phyloP scores from a whole-genome alignment of 2,113 vertebrate species.

The Archilochus colubris region DNA sequence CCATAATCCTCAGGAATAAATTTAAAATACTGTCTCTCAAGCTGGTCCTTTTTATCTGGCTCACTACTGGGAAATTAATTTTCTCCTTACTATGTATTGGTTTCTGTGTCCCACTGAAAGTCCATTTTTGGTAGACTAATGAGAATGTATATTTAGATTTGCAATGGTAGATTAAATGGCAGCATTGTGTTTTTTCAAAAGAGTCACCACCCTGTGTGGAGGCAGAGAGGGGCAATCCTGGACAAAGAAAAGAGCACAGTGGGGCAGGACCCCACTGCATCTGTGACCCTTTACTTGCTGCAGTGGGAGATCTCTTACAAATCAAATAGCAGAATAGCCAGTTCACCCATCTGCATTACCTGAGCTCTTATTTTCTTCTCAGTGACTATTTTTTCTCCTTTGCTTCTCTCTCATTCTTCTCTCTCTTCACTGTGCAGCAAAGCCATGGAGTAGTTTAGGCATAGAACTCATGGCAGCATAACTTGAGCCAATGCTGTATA shows the following conservation, averaged over 20 bases:
- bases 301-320: background rate
- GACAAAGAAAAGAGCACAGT: background rate
- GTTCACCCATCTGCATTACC: background rate
- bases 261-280: background rate
- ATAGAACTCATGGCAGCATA: background rate
- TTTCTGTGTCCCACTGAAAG: background rate
- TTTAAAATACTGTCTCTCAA: background rate
- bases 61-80: background rate
- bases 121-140: background rate
- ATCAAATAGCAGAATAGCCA: background rate
- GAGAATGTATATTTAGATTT: background rate
- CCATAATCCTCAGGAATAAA: background rate
- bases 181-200: background rate
- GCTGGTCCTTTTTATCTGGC: background rate
- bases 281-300: background rate
- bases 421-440: background rate
- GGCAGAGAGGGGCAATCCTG: background rate
- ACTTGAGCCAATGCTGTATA: background rate
- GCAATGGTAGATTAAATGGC: background rate
- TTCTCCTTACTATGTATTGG: background rate
- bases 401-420: background rate
- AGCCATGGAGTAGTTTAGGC: background rate
- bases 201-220: background rate
- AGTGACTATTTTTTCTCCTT: rapidly evolving
- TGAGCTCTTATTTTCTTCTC: background rate